Percentiles rank a stretch among this genome's conserved stretches.
phyloP scores from a whole-genome alignment of 2,113 vertebrate genomes.

The Pyxicephalus adspersus region DNA sequence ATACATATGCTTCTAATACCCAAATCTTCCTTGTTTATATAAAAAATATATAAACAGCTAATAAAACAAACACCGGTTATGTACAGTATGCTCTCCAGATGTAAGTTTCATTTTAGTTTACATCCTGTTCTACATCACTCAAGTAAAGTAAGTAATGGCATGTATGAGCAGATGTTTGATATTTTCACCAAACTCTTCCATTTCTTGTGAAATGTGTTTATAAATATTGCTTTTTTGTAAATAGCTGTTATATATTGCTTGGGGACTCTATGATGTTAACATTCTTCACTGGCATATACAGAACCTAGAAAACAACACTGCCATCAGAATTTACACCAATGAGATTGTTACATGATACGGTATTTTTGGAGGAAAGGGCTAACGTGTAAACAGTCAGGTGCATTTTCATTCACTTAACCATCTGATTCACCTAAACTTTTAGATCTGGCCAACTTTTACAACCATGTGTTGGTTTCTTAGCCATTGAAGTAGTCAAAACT shows the following conservation, averaged over 20 bases:
- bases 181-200: constrained; percentile 22
- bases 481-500: too few species aligned
- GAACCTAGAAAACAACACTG: neutral
- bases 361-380: too few species aligned
- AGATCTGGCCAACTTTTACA: too few species aligned
- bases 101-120: constrained; percentile 20
- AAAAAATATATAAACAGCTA: constrained; percentile 23
- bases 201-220: constrained; percentile 31
- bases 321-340: too few species aligned
- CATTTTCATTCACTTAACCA: too few species aligned
- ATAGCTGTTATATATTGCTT: neutral
- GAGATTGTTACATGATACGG: too few species aligned
- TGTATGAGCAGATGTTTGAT: constrained; percentile 17
- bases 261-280: neutral
- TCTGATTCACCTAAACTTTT: too few species aligned
- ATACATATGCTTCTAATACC: constrained; percentile 57
- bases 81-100: constrained; percentile 40
- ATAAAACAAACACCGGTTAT: constrained; percentile 50
- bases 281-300: neutral
- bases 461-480: too few species aligned
- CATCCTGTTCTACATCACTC: constrained; percentile 24
- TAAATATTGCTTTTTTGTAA: constrained; percentile 31
- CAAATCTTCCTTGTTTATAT: constrained; percentile 56
- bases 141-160: neutral
- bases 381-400: too few species aligned